Base-by-base conservation (phyloP, 2,113 vertebrate species). In the Limnothrissa miodon region DNA sequence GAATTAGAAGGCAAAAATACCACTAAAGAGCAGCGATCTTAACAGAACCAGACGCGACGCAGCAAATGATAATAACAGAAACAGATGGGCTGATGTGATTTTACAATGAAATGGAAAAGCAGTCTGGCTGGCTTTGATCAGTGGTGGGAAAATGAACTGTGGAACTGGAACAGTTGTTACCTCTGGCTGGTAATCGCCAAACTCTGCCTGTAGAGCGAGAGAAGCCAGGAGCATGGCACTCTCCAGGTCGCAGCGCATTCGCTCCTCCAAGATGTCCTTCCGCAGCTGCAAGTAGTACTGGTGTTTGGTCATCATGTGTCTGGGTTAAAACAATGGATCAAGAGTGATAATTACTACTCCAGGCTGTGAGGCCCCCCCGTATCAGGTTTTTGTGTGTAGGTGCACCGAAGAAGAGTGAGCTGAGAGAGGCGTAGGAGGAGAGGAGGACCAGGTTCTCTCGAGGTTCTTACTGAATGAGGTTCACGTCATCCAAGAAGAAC, bases 261-360 rank as follows among this genome's bases (percentile, higher is more conserved):
- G 96, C 85, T 97, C 98, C 84, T 99, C 98, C 83, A 99, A 86
- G 79, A 99, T 91, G 85, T 99, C 98, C 90, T 97, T 99, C 80
- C 98, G 91, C 89, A 99, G 86, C 91, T 99, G 98, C 5, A 99
- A 92, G 87, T 99, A 99, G 93, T 97, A 97, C 94, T 99, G 98
- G 87, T 99, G 98, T 90, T 96, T 97, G 39, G 98, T 99, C 90
- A 99, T 93, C 0, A 92, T 91, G 23, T 99, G 98, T 83, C 98
- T 99, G 82, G 62, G 21, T 83, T 51, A 39, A 44, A n/a, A 36
- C 79, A 44, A 23, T 51, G 4, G 17, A 36, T 25, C 33, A 80
- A 66, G 19, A n/a, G 39, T 1, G 39, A 15, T 9, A 44, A 39
- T 29, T 78, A 70, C 36, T 42, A 80, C 36, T 74, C 15, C 66